Percentiles rank a stretch among this genome's conserved stretches.
These are phyloP conservation scores for Alethe diademata DNA, from an alignment of 2,113 vertebrate species.

Conservation along the genomic window DNA sequence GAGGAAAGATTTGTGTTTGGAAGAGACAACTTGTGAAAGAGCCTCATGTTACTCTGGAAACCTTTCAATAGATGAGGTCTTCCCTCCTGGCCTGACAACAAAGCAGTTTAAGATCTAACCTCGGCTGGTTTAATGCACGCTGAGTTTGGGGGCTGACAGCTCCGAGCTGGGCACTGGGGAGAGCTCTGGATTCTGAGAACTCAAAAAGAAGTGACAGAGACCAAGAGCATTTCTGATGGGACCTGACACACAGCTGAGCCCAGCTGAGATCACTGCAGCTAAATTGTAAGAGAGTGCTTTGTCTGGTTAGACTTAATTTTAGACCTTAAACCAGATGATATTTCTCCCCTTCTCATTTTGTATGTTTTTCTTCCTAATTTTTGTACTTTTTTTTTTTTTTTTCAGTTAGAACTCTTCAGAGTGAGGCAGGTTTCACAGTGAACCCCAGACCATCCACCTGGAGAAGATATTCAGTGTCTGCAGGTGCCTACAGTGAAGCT, in stretches of 20 bases:
- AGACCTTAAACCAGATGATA: not conserved
- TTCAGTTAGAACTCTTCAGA: not conserved
- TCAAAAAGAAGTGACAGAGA: not conserved
- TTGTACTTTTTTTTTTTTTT: not conserved
- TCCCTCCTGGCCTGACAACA: not conserved
- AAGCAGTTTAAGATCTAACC: not conserved
- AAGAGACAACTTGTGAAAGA: not conserved
- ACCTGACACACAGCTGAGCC: not conserved
- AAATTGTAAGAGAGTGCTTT: not conserved
- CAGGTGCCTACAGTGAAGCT: no score
- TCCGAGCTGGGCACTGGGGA: not conserved
- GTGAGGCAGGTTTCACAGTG: not conserved
- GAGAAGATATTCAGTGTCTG: not conserved
- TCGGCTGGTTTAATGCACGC: not conserved
- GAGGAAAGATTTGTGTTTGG: not conserved
- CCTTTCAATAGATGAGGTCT: not conserved
- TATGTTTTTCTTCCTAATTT: not conserved
- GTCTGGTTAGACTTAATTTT: not conserved
- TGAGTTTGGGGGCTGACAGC: not conserved
- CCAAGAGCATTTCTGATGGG: not conserved
- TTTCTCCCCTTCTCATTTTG: not conserved
- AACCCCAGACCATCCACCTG: not conserved
- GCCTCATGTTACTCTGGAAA: not conserved
- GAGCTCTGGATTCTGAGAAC: not conserved
- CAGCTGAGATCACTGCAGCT: not conserved